phyloP scores from a whole-genome alignment of 2,797 vertebrate genomes.

The Lepus oiostolus region DNA sequence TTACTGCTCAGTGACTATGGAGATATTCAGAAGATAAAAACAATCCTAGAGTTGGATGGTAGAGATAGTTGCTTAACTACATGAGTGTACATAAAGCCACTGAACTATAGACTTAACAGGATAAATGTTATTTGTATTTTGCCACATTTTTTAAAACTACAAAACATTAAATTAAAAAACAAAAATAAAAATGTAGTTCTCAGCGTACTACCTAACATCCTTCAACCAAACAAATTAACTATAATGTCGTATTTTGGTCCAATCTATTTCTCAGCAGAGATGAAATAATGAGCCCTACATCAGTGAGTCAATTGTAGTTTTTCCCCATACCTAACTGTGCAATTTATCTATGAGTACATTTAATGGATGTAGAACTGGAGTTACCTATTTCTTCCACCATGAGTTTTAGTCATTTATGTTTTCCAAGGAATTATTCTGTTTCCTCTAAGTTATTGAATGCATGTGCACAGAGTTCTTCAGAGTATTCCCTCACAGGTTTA shows the following conservation, averaged over 20 bases:
- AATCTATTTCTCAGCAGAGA: neutral
- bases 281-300: neutral
- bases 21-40: neutral
- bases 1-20: too few species aligned
- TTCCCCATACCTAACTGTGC: neutral
- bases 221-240: conserved; percentile 11
- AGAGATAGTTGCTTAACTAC: neutral
- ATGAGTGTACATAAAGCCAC: neutral
- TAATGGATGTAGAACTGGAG: neutral
- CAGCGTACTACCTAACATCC: neutral
- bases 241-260: neutral
- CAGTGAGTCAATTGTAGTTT: neutral
- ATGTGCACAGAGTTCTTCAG: neutral
- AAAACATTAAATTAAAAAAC: neutral
- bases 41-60: neutral
- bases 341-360: neutral
- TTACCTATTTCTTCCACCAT: neutral
- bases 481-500: neutral
- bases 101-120: neutral
- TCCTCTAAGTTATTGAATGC: neutral
- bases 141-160: neutral
- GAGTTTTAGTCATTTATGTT: neutral
- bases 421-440: neutral
- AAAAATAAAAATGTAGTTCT: neutral
- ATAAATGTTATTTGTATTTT: neutral